phyloP scores from a whole-genome alignment of 2,113 vertebrate genomes.

The Struthio camelus region DNA sequence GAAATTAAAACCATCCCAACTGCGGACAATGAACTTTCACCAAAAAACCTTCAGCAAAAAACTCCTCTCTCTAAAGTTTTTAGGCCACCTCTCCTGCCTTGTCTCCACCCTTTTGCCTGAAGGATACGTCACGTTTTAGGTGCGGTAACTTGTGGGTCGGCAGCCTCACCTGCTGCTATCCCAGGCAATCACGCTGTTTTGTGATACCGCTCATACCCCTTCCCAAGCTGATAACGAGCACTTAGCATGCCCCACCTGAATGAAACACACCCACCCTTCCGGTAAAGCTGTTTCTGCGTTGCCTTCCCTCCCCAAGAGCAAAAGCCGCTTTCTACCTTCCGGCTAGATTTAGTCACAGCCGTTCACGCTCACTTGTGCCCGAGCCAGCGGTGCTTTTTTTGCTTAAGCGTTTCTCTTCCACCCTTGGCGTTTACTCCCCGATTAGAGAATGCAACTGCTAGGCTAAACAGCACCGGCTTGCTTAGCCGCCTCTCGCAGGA shows the following conservation, averaged over 20 bases:
- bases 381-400: too few species aligned
- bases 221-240: fast-evolving
- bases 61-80: background rate
- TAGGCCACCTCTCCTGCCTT: background rate
- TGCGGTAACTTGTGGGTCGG: background rate
- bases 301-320: background rate
- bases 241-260: background rate
- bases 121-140: background rate
- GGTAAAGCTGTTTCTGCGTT: too few species aligned
- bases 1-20: background rate
- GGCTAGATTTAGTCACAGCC: too few species aligned
- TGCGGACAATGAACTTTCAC: background rate
- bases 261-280: too few species aligned
- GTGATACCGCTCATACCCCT: fast-evolving
- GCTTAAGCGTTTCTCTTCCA: background rate
- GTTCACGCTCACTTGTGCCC: too few species aligned
- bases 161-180: background rate
- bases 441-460: background rate
- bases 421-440: background rate
- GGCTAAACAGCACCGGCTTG: background rate
- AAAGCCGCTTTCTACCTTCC: background rate
- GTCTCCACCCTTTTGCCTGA: fast-evolving
- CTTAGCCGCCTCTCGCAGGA: background rate
- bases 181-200: fast-evolving
- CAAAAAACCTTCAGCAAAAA: background rate